Conservation (phyloP, 2,888 invertebrate genomes). For the Cerastoderma edule region DNA sequence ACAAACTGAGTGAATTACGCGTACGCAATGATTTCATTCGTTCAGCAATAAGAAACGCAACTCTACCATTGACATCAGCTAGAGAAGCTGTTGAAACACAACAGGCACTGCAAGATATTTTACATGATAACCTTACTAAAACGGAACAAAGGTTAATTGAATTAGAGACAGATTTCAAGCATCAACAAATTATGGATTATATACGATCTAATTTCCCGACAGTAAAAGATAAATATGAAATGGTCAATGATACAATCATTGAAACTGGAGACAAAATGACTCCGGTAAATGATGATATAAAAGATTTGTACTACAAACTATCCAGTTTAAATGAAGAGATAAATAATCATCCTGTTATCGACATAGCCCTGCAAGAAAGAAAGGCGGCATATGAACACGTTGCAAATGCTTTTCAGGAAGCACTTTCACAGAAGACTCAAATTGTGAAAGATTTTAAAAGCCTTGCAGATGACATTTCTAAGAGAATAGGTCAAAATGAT, state of each 20-base stretch:
- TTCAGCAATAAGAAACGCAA: no score
- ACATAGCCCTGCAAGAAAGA: neutral
- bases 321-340: neutral
- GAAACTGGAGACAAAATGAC: neutral
- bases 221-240: constrained; percentile 29
- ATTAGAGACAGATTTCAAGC: neutral
- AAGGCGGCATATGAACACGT: neutral
- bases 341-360: neutral
- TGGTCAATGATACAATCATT: constrained; percentile 31
- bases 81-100: neutral
- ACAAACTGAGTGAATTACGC: no score
- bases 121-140: neutral
- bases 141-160: neutral
- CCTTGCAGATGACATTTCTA: neutral
- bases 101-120: neutral
- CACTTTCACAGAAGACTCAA: neutral
- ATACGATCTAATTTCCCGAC: constrained; percentile 42
- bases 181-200: constrained; percentile 38
- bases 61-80: no score
- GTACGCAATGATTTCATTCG: no score
- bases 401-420: neutral
- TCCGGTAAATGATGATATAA: neutral
- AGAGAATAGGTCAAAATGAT: constrained; percentile 24
- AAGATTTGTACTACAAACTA: neutral
- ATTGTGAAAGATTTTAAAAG: neutral